Base-by-base conservation (phyloP, 2,113 vertebrate genomes). In the Dissostichus mawsoni region DNA sequence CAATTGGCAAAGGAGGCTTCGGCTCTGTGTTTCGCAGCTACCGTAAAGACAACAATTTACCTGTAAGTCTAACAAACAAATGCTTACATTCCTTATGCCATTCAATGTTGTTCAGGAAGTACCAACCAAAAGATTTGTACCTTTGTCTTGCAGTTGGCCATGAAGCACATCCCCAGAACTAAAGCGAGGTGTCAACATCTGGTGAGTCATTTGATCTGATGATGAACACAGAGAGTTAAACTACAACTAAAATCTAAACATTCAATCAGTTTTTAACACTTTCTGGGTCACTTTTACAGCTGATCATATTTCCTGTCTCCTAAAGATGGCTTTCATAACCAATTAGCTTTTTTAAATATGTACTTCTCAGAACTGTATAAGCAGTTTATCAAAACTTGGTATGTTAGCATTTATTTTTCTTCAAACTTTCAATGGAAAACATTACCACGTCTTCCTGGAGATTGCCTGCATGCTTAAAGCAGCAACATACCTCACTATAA, bases 381-480 rank as follows among this genome's bases (percentile, higher is more conserved):
- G 51, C 25, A 36, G 47, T 4, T 36, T 8, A 11, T 33, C 2
- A 47, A 33, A 10, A 17, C 36, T 23, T 23, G 18, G 2, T 36
- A 10, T 16, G 1, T 45, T 3, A 45, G 17, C 45, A 11, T 56
- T 44, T 5, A 29, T 23, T 45, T 45, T 57, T 17, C 41, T 47
- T 45, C 11, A 57, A 53, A 11, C 2, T 17, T 57, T 36, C 68
- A 56, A 57, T 12, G 55, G 55, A 25, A 55, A 51, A 55, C 18
- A 4, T 4, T 76, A 11, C 11, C 1, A 36, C 1, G 23, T 65
- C 44, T 25, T 45, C 44, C 25, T 66, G 0, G 74, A 76, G 44
- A 55, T 76, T 3, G 74, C 74, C 20, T 8, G 67, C 8, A 76
- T 76, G 74, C 13, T 58, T 12, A 76, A 68, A 20, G 17, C 62